phyloP scores from a whole-genome alignment of 92 coral and sea anemone genomes.

The Virgularia gustaviana region DNA sequence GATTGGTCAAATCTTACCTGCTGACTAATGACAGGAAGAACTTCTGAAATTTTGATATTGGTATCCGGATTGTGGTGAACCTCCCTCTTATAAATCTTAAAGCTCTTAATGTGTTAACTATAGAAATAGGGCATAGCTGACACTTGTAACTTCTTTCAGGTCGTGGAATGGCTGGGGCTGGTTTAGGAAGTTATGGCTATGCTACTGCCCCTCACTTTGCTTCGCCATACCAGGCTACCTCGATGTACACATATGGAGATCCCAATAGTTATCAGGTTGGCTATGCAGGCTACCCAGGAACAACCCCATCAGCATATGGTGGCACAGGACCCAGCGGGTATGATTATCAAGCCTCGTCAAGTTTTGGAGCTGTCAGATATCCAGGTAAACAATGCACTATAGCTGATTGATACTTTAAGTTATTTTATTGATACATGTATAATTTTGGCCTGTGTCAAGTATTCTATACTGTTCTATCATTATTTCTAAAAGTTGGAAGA shows the following conservation, averaged over 20 bases:
- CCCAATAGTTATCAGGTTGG: neutral
- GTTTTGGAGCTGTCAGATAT: slow-evolving; percentile 23
- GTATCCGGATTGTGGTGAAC: too few relatives aligned
- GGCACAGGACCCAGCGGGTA: neutral
- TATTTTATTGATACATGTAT: too few relatives aligned
- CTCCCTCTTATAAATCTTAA: too few relatives aligned
- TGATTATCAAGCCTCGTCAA: slow-evolving; percentile 2
- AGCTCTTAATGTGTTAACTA: too few relatives aligned
- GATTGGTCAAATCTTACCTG: neutral
- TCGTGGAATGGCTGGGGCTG: neutral
- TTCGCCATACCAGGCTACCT: neutral
- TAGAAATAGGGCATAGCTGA: too few relatives aligned
- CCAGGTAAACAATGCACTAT: too few relatives aligned
- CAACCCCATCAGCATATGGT: slow-evolving; percentile 15
- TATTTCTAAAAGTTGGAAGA: too few relatives aligned
- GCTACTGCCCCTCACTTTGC: neutral
- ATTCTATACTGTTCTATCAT: too few relatives aligned
- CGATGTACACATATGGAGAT: neutral
- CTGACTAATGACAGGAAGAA: neutral
- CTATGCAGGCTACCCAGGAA: neutral
- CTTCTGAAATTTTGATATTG: too few relatives aligned
- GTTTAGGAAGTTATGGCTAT: neutral
- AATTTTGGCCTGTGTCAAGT: too few relatives aligned
- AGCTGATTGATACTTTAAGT: too few relatives aligned
- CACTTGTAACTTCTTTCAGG: neutral